Base-by-base conservation (phyloP, 2,113 vertebrate species). In the Mesoclemmys tuberculata region DNA sequence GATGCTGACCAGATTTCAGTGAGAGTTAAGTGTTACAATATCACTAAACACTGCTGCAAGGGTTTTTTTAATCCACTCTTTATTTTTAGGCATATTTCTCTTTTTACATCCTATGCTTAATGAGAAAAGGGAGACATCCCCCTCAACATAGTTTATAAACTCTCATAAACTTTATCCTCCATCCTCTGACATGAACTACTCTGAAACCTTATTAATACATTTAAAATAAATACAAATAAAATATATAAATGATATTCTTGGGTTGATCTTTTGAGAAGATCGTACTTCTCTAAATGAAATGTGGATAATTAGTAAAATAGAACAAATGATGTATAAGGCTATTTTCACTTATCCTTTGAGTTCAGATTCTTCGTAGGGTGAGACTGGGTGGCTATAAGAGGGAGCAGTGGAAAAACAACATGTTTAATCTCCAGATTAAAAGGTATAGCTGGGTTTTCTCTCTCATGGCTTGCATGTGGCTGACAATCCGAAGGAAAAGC, bases 1-100 rank as follows among this genome's bases (percentile, higher is more conserved):
- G 90, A 44, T 82, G 93, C 90, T 89, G 52, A 71, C 82, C 49
- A 90, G 38, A 26, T 26, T 93, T 93, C 93, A 80, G 58, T 80
- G 27, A 29, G 0, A 24, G 52, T 11, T 82, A 80, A 77, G 88
- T 51, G 19, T 87, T 29, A 27, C 54, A 89, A 11, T n/a, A 68
- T 71, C n/a, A 38, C 8, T 22, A 71, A 71, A 71, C 19, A 10
- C 38, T 38, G n/a, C 64, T 71, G 64, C 64, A 71, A 71, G 64
- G 38, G n/a, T 3, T 22, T 71, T 38, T 71, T 71, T 71, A 38
- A 77, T 77, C 24, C 27, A 27, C 26, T 10, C 58, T 52, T 58
- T 61, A 46, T 48, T 52, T n/a, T 55, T 52, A 80, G 58, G 41
- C 10, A 84, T 77, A 5, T 85, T 91, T 89, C 89, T 80, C 13